Base-by-base conservation (phyloP, 1,140 invertebrate genomes). In the Megalonaias nervosa region DNA sequence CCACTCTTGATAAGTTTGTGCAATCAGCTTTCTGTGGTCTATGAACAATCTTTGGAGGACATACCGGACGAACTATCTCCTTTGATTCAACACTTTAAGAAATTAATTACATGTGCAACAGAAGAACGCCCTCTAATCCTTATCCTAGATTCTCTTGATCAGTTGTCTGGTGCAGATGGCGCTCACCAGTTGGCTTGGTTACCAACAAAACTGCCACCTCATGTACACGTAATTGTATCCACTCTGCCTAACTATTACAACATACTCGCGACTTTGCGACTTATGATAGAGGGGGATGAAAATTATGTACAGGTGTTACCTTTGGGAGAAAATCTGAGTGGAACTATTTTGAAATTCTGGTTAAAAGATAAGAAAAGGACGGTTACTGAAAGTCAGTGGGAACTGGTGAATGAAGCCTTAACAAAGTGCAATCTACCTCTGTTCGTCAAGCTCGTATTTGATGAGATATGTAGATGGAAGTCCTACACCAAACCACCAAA, bases 141-240 rank as follows among this genome's bases (percentile, higher is more conserved):
- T 17, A 86, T 91, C 69, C 74, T 91, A 26, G 91, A 91, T 79
- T 91, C 90, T 9, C 81, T 91, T 3, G 91, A 91, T 79, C 91
- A 91, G 81, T 91, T 99, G 26, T 98, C 97, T n/a, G 96, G 97
- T 12, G 94, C 96, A 0, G 96, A 97, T 82, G 96, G 96, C 82
- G 96, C 97, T 58, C 98, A 98, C 88, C 97, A 98, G 90, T 94
- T 99, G 59, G 96, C 97, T 0, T 99, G 98, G 98, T 92, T 99
- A 84, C 98, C 98, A 0, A 96, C 96, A 0, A 93, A 95, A 75
- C 91, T 99, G 26, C 97, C 98, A 1, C 91, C 93, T 1, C 92
- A 98, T 91, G 98, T 97, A 84, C 99, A 99, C 93, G 95, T 97
- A 89, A 91, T 99, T 58, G 94, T 99, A 1, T 91, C 91, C 15